Base-by-base conservation (phyloP, 2,797 vertebrate species). In the Neoniphon sammara region DNA sequence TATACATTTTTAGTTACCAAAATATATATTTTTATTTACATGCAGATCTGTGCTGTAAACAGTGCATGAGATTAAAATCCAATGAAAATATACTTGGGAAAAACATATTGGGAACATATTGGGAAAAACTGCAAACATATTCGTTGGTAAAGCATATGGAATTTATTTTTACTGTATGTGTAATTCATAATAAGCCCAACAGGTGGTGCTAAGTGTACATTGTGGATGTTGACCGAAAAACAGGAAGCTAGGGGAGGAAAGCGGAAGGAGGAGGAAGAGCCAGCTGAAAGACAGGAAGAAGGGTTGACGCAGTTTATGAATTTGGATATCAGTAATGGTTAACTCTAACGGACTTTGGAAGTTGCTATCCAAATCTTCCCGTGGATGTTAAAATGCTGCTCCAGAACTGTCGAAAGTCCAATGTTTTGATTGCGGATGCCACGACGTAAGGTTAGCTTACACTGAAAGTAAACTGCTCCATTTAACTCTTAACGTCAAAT, bases 301-400 rank as follows among this genome's bases (percentile, higher is more conserved):
- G 2, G 27, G 18, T 55, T 90, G 87, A 87, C 87, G 88, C 87
- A 88, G 82, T 87, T 87, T 12, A 11, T 66, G 44, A 49, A 23
- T 61, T 6, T 3, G 21, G 31, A 5, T 15, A 1, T 0, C 52
- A 70, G 73, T 87, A 89, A 90, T 87, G 76, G 67, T 90, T 87
- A 89, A 83, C 88, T 80, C 49, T 64, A 1, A 11, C 85, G 90
- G 90, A 91, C 89, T 91, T 92, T 93, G 87, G 86, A 86, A 85
- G 79, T 61, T 63, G 66, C 55, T 49, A 46, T 23, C 23, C 57
- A 8, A 18, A 54, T 44, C 27, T 73, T 52, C 63, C 49, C 62
- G 23, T 20, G 61, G 50, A 81, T 69, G 67, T 5, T 44, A n/a
- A 57, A 39, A 17, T 44, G 15, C 27, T 9, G 5, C 11, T 14